A percentile compares a stretch with the other conserved stretches of the same genome.
Evolutionary conservation across 2,113 vertebrate species (phyloP).

Genomic region (Delphinapterus leucas): DNA sequence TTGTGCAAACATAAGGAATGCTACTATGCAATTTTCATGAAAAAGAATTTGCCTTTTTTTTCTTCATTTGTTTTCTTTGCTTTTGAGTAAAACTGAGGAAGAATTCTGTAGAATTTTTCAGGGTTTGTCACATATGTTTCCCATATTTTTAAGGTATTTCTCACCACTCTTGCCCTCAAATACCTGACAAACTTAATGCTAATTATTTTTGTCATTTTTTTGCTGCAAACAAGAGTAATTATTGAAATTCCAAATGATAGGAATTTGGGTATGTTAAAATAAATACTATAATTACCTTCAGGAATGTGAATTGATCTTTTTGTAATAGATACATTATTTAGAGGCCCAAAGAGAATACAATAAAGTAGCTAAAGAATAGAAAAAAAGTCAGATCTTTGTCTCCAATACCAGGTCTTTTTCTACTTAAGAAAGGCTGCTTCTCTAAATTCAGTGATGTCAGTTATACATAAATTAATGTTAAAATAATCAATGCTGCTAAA

Average conservation of each 20-base stretch:
- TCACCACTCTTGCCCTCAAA: background rate
- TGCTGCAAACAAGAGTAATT: background rate
- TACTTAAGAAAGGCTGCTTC: background rate
- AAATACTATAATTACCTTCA: background rate
- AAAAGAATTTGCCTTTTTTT: background rate
- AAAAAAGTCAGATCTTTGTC: background rate
- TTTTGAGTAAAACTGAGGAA: background rate
- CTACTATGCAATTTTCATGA: background rate
- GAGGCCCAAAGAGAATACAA: background rate
- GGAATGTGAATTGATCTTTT: background rate
- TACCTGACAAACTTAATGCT: background rate
- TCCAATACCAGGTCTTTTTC: background rate
- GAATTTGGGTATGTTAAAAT: background rate
- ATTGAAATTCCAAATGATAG: background rate
- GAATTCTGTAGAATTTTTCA: background rate
- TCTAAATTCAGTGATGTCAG: background rate
- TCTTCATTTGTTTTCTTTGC: background rate
- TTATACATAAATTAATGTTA: background rate
- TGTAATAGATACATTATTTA: background rate
- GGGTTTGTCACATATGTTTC: background rate
- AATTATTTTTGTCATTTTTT: background rate
- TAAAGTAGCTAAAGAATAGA: background rate
- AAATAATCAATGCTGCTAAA: background rate
- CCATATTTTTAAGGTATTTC: background rate
- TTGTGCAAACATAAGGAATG: background rate